Conservation (phyloP, 1,140 invertebrate species). For the Akabosia matsudoensis region DNA sequence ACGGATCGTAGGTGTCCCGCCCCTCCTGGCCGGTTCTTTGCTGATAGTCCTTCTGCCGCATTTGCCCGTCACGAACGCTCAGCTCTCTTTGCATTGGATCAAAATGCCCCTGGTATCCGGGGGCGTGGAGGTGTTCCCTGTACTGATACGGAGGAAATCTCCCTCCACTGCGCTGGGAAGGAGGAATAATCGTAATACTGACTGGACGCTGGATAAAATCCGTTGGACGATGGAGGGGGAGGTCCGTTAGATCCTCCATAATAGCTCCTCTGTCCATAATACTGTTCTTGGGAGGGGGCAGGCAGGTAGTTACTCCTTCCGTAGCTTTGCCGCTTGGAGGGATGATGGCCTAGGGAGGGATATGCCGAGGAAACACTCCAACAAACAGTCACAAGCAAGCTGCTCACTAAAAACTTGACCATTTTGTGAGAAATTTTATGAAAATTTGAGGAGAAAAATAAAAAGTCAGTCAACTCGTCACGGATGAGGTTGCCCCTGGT, state of each 20-base stretch:
- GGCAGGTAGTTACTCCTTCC: background rate
- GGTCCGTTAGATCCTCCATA: constrained; percentile 3
- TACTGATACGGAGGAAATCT: background rate
- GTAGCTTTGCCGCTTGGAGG: constrained; percentile 9
- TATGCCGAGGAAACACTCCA: too few relatives aligned
- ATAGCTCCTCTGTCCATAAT: background rate
- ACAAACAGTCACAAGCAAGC: too few relatives aligned
- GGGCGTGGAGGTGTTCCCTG: background rate
- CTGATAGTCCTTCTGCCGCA: constrained; percentile 14
- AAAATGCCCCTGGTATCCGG: too few relatives aligned
- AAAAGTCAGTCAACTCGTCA: too few relatives aligned
- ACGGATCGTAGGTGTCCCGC: constrained; percentile 28
- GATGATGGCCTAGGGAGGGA: too few relatives aligned
- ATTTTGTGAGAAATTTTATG: too few relatives aligned
- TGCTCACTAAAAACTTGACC: too few relatives aligned
- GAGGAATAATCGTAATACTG: background rate
- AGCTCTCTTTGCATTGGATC: background rate
- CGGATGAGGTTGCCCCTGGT: too few relatives aligned
- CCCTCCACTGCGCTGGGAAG: background rate
- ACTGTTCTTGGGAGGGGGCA: background rate
- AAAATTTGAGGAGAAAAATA: too few relatives aligned
- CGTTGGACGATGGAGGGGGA: background rate
- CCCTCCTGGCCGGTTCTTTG: background rate
- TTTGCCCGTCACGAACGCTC: constrained; percentile 2
- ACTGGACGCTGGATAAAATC: background rate